Conservation (phyloP, 1,140 invertebrate genomes). For the Lucilia cuprina region DNA sequence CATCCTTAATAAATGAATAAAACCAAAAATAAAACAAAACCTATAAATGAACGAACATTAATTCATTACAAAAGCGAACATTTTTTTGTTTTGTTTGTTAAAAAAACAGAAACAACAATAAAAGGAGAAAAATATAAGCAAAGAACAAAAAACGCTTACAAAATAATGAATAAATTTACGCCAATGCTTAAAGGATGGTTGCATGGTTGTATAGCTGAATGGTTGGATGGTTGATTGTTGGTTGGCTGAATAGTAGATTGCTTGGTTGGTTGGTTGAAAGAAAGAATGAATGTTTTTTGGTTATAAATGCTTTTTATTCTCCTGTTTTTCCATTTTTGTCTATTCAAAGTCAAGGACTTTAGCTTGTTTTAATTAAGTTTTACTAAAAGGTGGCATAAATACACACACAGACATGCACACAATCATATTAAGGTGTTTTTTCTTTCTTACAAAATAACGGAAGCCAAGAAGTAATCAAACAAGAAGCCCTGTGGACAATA, state of each 20-base stretch:
- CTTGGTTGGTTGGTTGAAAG: not conserved
- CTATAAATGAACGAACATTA: not conserved
- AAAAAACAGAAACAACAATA: not conserved
- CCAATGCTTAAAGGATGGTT: not conserved
- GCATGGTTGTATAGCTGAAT: too few species aligned
- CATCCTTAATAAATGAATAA: not conserved
- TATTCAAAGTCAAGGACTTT: slow-evolving; percentile 10
- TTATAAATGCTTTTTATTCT: not conserved
- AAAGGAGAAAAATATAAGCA: not conserved
- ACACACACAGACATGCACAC: too few species aligned
- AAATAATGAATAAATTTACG: not conserved
- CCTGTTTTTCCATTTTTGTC: not conserved
- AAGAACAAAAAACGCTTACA: not conserved
- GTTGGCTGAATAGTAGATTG: not conserved
- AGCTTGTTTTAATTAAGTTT: slow-evolving; percentile 16
- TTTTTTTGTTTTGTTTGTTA: not conserved
- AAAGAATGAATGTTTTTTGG: too few species aligned
- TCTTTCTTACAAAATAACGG: too few species aligned
- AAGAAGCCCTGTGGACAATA: too few species aligned
- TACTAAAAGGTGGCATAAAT: not conserved
- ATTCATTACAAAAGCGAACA: not conserved
- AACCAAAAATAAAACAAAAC: not conserved
- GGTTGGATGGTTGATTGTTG: not conserved
- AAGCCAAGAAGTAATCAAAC: too few species aligned
- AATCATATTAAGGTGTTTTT: too few species aligned